Base-by-base conservation (phyloP, 2,113 vertebrate species). In the Scatophagus argus region DNA sequence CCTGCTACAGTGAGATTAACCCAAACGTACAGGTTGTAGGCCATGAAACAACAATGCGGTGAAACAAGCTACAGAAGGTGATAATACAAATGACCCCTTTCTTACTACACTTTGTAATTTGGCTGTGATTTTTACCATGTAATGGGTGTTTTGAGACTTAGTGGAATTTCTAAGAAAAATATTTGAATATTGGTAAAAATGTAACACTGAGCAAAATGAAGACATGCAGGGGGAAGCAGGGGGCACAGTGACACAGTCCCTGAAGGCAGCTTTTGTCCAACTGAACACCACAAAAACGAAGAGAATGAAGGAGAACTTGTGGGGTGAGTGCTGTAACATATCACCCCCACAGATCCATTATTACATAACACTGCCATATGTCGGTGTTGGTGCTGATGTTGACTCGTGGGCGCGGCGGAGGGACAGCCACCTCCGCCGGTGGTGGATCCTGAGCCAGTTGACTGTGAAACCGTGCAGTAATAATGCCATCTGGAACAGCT, bases 401-500 rank as follows among this genome's bases (percentile, higher is more conserved):
- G 82, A 80, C 8, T 66, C 2, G 4, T 34, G 68, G 82, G 66
- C 51, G 34, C 23, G 31, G 66, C 39, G 19, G 79, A 63, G 72
- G 83, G 79, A 79, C 79, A 32, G 54, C 61, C 84, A 68, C 89
- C 84, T 84, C 83, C 49, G 44, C 62, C 38, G 55, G 79, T 52
- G 81, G 84, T 60, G 69, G 69, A 75, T 81, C 56, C 75, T 55
- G 47, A 62, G 86, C 83, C 88, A 83, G 80, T 68, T 60, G 78
- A 83, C 81, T 74, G 79, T n/a, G 70, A 73, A 79, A 73, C 52
- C 61, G 34, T 38, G 59, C 84, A 80, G 86, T 80, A 65, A 88
- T 83, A 78, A 82, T 60, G 85, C 84, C 91, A 91, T 89, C 89
- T 93, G 90, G 90, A 89, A 72, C 89, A 88, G 86, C 87, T 87